Conservation (phyloP, 1,140 invertebrate species). For the Neodiprion lecontei region DNA sequence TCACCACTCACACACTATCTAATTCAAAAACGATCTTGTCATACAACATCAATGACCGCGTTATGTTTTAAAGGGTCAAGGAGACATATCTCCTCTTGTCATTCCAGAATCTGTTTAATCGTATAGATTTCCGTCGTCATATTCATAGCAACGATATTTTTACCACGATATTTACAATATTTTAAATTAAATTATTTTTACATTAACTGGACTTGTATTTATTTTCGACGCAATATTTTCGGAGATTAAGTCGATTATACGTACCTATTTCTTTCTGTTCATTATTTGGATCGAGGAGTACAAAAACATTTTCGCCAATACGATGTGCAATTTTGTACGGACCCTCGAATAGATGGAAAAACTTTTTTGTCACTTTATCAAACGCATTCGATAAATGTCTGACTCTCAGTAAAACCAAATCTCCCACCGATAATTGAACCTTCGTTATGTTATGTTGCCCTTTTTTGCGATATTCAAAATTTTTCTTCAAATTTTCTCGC, state of each 20-base stretch:
- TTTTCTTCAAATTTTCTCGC: not conserved
- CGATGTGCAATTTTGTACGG: constrained; percentile 1
- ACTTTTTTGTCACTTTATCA: not conserved
- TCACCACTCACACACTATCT: too few species aligned
- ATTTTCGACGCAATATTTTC: not conserved
- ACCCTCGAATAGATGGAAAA: constrained; percentile 5
- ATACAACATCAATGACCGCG: too few species aligned
- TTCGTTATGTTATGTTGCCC: not conserved
- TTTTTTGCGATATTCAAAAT: not conserved
- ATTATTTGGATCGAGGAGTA: not conserved
- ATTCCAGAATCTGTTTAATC: too few species aligned
- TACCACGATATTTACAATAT: too few species aligned
- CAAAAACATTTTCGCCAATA: not conserved
- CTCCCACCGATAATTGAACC: not conserved
- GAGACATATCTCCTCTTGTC: too few species aligned
- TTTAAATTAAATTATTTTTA: too few species aligned
- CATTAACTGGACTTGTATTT: too few species aligned
- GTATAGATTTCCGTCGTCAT: too few species aligned
- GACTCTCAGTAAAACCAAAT: constrained; percentile 1
- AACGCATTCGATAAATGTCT: too few species aligned
- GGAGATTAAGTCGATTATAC: not conserved
- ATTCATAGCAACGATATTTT: too few species aligned
- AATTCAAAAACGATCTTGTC: too few species aligned
- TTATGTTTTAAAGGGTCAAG: too few species aligned
- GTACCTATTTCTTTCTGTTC: not conserved